Evolutionary conservation across 2,113 vertebrate genomes (phyloP), one percentile per base, ranked within the genome.

Genomic region (Rhinogobius similis): DNA sequence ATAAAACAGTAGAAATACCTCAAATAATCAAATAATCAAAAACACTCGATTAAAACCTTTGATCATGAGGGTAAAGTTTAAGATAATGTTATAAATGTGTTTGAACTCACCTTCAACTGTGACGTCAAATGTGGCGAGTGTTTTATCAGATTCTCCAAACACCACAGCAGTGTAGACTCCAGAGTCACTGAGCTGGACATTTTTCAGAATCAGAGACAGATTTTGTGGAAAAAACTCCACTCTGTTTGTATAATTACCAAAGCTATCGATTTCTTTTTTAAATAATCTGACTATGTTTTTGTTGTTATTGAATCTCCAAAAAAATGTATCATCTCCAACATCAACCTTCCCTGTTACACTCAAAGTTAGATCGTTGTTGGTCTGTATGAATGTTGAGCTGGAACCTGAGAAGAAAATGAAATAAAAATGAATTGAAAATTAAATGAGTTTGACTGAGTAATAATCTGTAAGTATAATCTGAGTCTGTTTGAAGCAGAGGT

Each of bases 101-200:
- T 29, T 56, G 24, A 27, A 56, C 53, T 16, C 24, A 56, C 53
- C 53, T 61, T 36, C 12, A 36, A 61, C 29, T 32, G 8, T 61
- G 16, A 61, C 56, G 3, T 36, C 29, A 61, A 10, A 36, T 36
- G 16, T 20, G 18, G 8, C 6, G 11, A 18, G 8, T 11, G 10
- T 61, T 61, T 10, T 11, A 10, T 61, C 56, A 20, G 10, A 0
- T 20, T 10, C 29, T n/a, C 8, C 16, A 61, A 1, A 1, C 16
- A 61, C 2, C 1, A 36, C 56, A 61, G 27, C 16, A 20, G 16
- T n/a, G 29, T 81, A 84, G 64, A 62, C 18, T 69, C 82, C 82
- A 62, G 50, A 78, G 58, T 81, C 58, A 0, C 12, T 0, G 0
- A 67, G 2, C 18, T 62, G 38, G 0, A 78, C 8, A 62, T 68